These are phyloP conservation scores for Leptatherina wallacei DNA, from an alignment of 2,797 vertebrate genomes.

Conservation along the genomic window DNA sequence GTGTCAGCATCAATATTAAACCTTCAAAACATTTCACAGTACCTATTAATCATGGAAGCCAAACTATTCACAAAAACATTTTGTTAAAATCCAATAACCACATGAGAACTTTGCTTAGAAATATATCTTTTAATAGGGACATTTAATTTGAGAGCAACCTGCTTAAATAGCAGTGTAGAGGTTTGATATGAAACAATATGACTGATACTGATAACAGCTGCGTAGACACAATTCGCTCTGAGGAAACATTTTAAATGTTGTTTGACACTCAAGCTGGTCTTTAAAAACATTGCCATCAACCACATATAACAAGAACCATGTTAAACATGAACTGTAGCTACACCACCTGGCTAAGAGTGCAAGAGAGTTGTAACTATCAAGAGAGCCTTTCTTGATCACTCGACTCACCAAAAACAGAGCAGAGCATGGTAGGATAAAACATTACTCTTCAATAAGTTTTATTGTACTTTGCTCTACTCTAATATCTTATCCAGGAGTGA, in stretches of 20 bases:
- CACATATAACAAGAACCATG: conserved; percentile 31
- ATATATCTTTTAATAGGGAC: not conserved
- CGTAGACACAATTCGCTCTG: not conserved
- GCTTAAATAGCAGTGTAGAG: not conserved
- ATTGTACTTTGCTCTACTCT: conserved; percentile 64
- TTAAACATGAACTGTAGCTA: conserved; percentile 20
- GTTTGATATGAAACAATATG: not conserved
- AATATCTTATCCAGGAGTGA: conserved; percentile 66
- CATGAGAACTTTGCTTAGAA: not conserved
- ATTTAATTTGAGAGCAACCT: not conserved
- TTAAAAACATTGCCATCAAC: conserved; percentile 21
- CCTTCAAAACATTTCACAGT: not conserved
- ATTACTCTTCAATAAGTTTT: conserved; percentile 67
- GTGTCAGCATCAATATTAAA: not conserved
- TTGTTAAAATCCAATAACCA: not conserved
- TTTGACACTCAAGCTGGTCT: conserved; percentile 16
- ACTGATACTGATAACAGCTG: not conserved
- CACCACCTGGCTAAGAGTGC: conserved; percentile 33
- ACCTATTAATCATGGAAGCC: not conserved
- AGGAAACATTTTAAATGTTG: not conserved
- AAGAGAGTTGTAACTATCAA: conserved; percentile 34
- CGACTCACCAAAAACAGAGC: conserved; percentile 49
- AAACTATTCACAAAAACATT: not conserved
- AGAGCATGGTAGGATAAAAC: conserved; percentile 53
- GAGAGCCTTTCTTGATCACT: conserved; percentile 38